phyloP scores from a whole-genome alignment of 2,797 vertebrate genomes.

The Ambastaia sidthimunki region DNA sequence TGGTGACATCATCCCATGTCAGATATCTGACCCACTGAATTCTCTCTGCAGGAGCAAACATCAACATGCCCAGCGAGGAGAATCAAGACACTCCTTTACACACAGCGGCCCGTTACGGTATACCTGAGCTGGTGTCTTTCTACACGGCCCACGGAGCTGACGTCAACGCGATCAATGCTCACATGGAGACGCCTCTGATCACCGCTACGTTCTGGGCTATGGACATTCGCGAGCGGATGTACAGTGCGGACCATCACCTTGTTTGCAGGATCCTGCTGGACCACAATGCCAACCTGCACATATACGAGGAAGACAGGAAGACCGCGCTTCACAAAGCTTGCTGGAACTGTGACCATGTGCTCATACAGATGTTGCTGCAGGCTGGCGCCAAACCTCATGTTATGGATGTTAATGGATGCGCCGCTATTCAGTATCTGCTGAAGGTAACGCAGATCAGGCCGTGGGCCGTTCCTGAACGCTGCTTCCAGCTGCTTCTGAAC shows the following conservation, averaged over 20 bases:
- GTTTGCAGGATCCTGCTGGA: slow-evolving; percentile 89
- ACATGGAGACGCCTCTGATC: slow-evolving; percentile 87
- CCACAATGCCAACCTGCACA: slow-evolving; percentile 85
- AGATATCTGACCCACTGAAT: slow-evolving; percentile 6
- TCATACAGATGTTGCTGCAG: slow-evolving; percentile 91
- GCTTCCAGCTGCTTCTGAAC: slow-evolving; percentile 93
- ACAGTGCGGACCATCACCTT: slow-evolving; percentile 87
- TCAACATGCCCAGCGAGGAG: slow-evolving; percentile 84
- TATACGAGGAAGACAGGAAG: slow-evolving; percentile 88
- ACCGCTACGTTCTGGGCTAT: slow-evolving; percentile 89
- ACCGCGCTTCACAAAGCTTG: slow-evolving; percentile 93
- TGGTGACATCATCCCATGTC: neutral
- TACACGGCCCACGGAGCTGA: slow-evolving; percentile 84
- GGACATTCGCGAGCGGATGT: slow-evolving; percentile 84
- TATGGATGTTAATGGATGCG: slow-evolving; percentile 94
- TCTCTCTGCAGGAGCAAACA: slow-evolving; percentile 80
- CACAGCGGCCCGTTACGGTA: slow-evolving; percentile 82
- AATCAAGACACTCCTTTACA: slow-evolving; percentile 90
- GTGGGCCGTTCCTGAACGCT: slow-evolving; percentile 82
- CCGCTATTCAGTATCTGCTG: slow-evolving; percentile 90
- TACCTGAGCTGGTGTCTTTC: slow-evolving; percentile 86
- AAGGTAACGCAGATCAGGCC: slow-evolving; percentile 88
- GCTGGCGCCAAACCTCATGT: slow-evolving; percentile 84
- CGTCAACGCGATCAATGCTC: slow-evolving; percentile 81
- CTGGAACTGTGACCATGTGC: slow-evolving; percentile 93